phyloP scores from a whole-genome alignment of 2,797 vertebrate species.

The Knipowitschia caucasica region DNA sequence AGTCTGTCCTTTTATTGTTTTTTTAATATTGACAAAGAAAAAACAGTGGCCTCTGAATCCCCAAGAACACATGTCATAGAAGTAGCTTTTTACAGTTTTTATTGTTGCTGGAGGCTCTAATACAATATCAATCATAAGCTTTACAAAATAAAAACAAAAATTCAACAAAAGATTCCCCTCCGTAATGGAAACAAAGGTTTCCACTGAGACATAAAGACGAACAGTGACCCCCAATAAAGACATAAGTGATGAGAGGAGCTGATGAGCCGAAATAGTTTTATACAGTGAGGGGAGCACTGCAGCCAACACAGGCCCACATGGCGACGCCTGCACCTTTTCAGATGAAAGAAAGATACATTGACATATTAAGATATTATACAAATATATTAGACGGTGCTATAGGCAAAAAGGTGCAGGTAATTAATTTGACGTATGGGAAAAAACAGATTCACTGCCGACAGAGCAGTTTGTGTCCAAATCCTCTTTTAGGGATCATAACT shows the following conservation, averaged over 20 bases:
- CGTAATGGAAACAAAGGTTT: conserved; percentile 73
- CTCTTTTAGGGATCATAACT: conserved; percentile 51
- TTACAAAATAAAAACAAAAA: conserved; percentile 80
- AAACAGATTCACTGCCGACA: conserved; percentile 38
- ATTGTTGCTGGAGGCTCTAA: conserved; percentile 86
- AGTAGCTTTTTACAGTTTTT: conserved; percentile 73
- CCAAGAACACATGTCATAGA: not conserved
- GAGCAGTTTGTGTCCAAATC: conserved; percentile 44
- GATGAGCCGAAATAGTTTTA: conserved; percentile 45
- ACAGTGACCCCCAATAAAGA: conserved; percentile 73
- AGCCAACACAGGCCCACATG: conserved; percentile 51
- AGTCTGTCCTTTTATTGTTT: not conserved
- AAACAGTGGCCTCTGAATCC: not conserved
- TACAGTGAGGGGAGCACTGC: conserved; percentile 47
- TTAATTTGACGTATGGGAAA: conserved; percentile 52
- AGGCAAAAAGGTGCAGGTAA: conserved; percentile 52
- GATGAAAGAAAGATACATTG: conserved; percentile 54
- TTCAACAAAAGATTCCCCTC: conserved; percentile 69
- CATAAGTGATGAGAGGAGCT: conserved; percentile 51
- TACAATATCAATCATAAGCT: conserved; percentile 83
- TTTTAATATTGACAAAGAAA: not conserved
- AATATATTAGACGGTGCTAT: conserved; percentile 55
- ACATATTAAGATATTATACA: conserved; percentile 63
- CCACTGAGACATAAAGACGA: conserved; percentile 66
- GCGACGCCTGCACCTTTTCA: conserved; percentile 23